Conservation (phyloP, 2,888 invertebrate genomes). For the Allophyes oxyacanthae region DNA sequence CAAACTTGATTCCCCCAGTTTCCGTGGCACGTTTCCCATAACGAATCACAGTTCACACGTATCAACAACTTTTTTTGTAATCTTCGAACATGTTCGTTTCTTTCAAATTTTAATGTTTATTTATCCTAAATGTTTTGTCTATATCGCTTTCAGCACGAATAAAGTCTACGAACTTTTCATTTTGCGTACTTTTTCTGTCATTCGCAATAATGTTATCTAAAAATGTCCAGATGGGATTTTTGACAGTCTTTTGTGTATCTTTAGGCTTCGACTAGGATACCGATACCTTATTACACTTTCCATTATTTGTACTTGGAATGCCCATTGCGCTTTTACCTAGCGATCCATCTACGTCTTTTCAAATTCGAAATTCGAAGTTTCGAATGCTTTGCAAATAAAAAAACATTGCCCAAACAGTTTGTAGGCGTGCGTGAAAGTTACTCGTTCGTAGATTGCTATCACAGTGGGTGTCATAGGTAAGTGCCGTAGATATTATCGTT, state of each 20-base stretch:
- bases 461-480: conserved; percentile 75
- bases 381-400: conserved; percentile 41
- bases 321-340: no score
- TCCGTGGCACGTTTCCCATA: conserved; percentile 52
- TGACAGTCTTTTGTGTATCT: no score
- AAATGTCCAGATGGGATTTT: no score
- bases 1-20: conserved; percentile 47
- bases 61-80: conserved; percentile 44
- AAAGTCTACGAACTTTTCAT: no score
- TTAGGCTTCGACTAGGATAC: no score
- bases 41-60: conserved; percentile 52
- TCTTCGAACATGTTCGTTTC: conserved; percentile 20
- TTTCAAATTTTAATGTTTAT: conserved; percentile 5
- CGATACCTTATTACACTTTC: no score
- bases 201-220: no score
- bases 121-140: neutral
- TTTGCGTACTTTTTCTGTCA: no score
- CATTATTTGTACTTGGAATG: no score
- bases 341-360: no score
- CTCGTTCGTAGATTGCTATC: conserved; percentile 66
- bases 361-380: conserved; percentile 35
- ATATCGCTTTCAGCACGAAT: neutral
- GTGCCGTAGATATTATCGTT: conserved; percentile 51
- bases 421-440: conserved; percentile 75
- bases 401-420: conserved; percentile 44